A percentile compares a stretch with the other conserved stretches of the same genome.
Evolutionary conservation across 2,888 invertebrate species (phyloP).

Genomic region (Trimorus sp.): DNA sequence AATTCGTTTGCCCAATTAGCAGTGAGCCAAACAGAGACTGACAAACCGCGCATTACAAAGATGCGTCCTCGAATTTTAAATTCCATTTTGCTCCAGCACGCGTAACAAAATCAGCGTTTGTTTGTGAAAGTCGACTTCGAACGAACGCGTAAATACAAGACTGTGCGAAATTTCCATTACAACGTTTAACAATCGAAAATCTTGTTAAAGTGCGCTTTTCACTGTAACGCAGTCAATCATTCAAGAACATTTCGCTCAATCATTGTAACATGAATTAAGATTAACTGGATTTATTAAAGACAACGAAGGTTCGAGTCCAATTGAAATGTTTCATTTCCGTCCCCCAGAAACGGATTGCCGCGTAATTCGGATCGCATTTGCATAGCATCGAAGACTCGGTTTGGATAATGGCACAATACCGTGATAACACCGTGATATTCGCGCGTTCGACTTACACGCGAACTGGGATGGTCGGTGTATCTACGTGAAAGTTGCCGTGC

Average conservation of each 20-base stretch:
- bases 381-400: constrained; percentile 25
- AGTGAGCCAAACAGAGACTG: no score
- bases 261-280: constrained; percentile 44
- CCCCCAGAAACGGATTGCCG: constrained; percentile 14
- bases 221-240: constrained; percentile 19
- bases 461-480: constrained; percentile 7
- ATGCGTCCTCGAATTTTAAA: constrained; percentile 5
- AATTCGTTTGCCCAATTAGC: no score
- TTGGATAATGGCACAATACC: constrained; percentile 20
- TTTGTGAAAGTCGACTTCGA: constrained; percentile 22
- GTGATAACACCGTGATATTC: constrained; percentile 21
- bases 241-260: constrained; percentile 47
- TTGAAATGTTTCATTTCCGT: constrained; percentile 35
- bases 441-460: constrained; percentile 34
- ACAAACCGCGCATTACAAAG: no score
- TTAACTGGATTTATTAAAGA: constrained; percentile 27
- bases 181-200: constrained; percentile 22
- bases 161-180: constrained; percentile 16
- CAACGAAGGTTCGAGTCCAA: constrained; percentile 9
- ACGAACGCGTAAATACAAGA: constrained; percentile 14
- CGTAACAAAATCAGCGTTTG: constrained; percentile 12
- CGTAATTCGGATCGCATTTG: constrained; percentile 17
- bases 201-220: constrained; percentile 25
- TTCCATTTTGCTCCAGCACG: not conserved
- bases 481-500: constrained; percentile 44